Percentiles rank a stretch among this genome's conserved stretches.
Conservation (phyloP, 2,888 invertebrate species). For the Dendrolimus houi region DNA sequence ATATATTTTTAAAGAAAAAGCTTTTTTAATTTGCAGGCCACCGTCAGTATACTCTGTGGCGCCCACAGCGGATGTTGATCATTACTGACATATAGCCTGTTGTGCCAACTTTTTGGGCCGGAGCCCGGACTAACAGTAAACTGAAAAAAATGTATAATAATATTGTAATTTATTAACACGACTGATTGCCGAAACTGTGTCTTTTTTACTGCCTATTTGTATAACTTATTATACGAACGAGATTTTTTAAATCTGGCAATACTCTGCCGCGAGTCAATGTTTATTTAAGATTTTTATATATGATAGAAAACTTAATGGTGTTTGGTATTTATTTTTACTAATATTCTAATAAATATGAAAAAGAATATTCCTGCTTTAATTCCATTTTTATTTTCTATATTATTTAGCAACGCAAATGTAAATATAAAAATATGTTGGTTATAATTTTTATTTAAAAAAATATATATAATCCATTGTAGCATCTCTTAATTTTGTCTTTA, state of each 20-base stretch:
- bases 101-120: slow-evolving; percentile 43
- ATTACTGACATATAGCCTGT: slow-evolving; percentile 56
- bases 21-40: slow-evolving; percentile 37
- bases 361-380: no score
- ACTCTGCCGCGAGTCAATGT: no score
- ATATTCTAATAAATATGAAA: no score
- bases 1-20: not conserved
- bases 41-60: slow-evolving; percentile 67
- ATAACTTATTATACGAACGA: not conserved
- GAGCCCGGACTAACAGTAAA: slow-evolving; percentile 18
- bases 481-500: no score
- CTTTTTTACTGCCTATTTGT: slow-evolving; percentile 1
- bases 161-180: slow-evolving; percentile 17
- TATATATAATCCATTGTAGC: no score
- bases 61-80: slow-evolving; percentile 52
- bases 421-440: no score
- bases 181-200: slow-evolving; percentile 24
- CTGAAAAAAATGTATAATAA: slow-evolving; percentile 2
- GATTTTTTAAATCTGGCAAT: not conserved
- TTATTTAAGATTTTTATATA: no score
- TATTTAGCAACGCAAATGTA: no score
- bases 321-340: no score
- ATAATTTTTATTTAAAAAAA: no score
- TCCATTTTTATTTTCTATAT: no score
- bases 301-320: no score